Percentiles rank a stretch among this genome's conserved stretches.
phyloP scores from a whole-genome alignment of 2,888 invertebrate genomes.

The Bhutanitis thaidina region DNA sequence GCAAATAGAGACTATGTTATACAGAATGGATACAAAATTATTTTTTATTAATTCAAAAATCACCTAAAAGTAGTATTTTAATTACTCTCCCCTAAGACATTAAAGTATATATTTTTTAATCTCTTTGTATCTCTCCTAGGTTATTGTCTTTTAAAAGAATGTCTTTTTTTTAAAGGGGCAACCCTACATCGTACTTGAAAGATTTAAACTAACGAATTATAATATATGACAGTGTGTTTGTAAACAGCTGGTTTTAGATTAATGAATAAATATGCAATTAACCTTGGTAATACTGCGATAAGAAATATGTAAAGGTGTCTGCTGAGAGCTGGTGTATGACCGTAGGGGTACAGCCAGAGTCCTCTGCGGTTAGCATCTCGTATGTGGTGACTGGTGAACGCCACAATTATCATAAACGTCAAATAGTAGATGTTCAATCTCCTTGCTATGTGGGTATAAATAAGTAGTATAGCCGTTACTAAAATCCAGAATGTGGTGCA shows the following conservation, averaged over 20 bases:
- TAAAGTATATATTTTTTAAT: too few species aligned
- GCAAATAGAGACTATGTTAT: too few species aligned
- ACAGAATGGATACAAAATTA: too few species aligned
- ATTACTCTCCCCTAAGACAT: too few species aligned
- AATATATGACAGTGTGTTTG: conserved; percentile 30
- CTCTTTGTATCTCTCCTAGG: too few species aligned
- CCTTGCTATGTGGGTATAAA: conserved; percentile 43
- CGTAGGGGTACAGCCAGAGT: conserved; percentile 59
- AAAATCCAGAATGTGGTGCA: conserved; percentile 56
- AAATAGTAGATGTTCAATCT: conserved; percentile 46
- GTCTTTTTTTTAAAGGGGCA: too few species aligned
- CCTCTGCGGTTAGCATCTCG: conserved; percentile 60
- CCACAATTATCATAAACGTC: conserved; percentile 51
- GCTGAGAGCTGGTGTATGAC: conserved; percentile 47
- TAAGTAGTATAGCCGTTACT: conserved; percentile 33
- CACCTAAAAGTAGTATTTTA: too few species aligned
- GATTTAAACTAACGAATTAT: conserved; percentile 2
- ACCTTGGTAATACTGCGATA: conserved; percentile 42
- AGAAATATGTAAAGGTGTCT: conserved; percentile 46
- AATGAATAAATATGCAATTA: conserved; percentile 40
- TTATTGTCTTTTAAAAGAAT: too few species aligned
- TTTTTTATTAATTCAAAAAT: too few species aligned
- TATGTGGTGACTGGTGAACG: conserved; percentile 57
- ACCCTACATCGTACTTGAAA: too few species aligned
- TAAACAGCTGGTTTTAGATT: conserved; percentile 31